Percentiles rank a stretch among this genome's conserved stretches.
These are phyloP conservation scores for Mormyrus hasselquistii DNA, from an alignment of 2,797 vertebrate genomes.

Conservation along the genomic window DNA sequence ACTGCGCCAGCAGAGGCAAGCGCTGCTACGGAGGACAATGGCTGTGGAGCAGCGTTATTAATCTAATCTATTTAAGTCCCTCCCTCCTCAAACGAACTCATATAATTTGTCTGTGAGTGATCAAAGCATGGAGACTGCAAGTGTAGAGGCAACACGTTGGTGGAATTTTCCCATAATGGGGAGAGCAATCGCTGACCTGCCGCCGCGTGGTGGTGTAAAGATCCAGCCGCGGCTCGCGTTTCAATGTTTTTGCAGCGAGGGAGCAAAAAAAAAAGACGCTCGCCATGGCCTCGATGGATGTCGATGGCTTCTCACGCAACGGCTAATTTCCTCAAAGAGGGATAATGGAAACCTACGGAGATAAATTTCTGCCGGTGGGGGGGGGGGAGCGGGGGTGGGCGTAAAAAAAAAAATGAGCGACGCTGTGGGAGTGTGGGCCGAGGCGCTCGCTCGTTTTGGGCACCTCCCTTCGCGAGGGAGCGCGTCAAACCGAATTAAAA, in stretches of 20 bases:
- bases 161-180: constrained; percentile 44
- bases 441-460: neutral
- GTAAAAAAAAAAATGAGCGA: neutral
- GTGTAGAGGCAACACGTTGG: constrained; percentile 23
- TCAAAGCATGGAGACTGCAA: constrained; percentile 32
- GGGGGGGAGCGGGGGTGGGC: neutral
- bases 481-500: neutral
- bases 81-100: constrained; percentile 6
- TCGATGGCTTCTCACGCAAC: neutral
- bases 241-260: neutral
- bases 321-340: neutral
- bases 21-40: constrained; percentile 37
- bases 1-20: constrained; percentile 40
- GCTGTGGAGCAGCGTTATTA: constrained; percentile 44
- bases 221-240: neutral
- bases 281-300: neutral
- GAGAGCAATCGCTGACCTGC: constrained; percentile 14
- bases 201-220: neutral
- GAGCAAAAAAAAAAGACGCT: neutral
- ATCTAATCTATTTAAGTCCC: constrained; percentile 40
- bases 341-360: neutral
- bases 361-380: neutral
- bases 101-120: constrained; percentile 25
- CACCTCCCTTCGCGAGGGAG: neutral
- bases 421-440: neutral